Percentiles rank a stretch among this genome's conserved stretches.
These are phyloP conservation scores for Miichthys miiuy DNA, from an alignment of 2,797 vertebrate genomes.

Conservation along the genomic window DNA sequence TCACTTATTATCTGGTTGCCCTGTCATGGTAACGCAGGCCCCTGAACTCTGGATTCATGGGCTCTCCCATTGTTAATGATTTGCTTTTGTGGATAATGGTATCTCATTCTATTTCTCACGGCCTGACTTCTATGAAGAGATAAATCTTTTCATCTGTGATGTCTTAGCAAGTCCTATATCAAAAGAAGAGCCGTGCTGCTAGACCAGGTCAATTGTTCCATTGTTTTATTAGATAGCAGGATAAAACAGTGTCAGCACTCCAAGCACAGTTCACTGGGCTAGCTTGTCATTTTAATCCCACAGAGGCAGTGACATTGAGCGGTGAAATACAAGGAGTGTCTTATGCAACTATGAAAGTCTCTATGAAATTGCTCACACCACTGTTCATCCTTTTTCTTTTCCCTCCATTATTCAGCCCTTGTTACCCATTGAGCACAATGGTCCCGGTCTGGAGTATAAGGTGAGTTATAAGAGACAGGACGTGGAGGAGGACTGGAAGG, in stretches of 20 bases:
- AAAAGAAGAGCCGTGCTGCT: constrained; percentile 57
- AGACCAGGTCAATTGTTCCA: constrained; percentile 62
- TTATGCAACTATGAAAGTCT: constrained; percentile 55
- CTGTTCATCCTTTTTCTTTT: constrained; percentile 17
- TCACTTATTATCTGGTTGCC: constrained; percentile 70
- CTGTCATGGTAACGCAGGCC: constrained; percentile 56
- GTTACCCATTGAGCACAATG: constrained; percentile 90
- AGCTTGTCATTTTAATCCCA: constrained; percentile 60
- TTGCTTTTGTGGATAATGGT: constrained; percentile 78
- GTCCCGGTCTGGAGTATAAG: constrained; percentile 94
- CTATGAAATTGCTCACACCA: constrained; percentile 33
- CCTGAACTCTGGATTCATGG: constrained; percentile 67
- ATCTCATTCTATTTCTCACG: constrained; percentile 70
- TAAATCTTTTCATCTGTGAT: constrained; percentile 68
- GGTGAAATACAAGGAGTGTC: constrained; percentile 53
- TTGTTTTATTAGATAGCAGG: constrained; percentile 67
- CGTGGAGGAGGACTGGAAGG: constrained; percentile 87
- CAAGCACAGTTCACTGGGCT: constrained; percentile 55
- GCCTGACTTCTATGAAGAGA: constrained; percentile 55
- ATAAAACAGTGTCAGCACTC: constrained; percentile 51
- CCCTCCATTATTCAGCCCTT: constrained; percentile 85
- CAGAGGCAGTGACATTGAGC: constrained; percentile 52
- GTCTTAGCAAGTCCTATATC: constrained; percentile 53
- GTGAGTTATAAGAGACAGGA: constrained; percentile 91
- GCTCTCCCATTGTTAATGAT: constrained; percentile 78